These are phyloP conservation scores for Sphinx pinastri DNA, from an alignment of 2,888 invertebrate genomes.

Conservation along the genomic window DNA sequence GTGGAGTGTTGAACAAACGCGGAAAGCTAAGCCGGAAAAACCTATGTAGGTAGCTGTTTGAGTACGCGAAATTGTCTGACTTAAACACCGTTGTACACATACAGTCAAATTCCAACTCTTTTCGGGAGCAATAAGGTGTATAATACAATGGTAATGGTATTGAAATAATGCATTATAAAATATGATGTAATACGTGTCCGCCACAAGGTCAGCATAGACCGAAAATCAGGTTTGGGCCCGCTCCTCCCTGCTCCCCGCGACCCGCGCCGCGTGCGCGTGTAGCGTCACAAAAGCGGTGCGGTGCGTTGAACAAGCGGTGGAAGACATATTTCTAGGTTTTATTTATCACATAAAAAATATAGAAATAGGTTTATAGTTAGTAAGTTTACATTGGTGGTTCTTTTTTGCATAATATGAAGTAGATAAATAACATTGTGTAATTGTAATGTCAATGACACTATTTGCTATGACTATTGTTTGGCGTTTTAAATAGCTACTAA, in stretches of 20 bases:
- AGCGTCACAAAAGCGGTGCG: slow-evolving; percentile 64
- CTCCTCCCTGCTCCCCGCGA: slow-evolving; percentile 44
- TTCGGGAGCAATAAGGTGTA: slow-evolving; percentile 20
- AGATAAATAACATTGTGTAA: too few relatives aligned
- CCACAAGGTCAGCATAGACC: slow-evolving; percentile 82
- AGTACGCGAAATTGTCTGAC: slow-evolving; percentile 50
- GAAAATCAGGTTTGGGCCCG: slow-evolving; percentile 78
- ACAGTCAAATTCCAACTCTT: background rate
- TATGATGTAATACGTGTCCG: slow-evolving; percentile 79
- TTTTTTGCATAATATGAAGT: too few relatives aligned
- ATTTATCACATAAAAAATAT: too few relatives aligned
- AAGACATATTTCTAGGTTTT: background rate
- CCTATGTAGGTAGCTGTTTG: slow-evolving; percentile 71
- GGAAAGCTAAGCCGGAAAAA: slow-evolving; percentile 80
- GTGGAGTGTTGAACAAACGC: slow-evolving; percentile 57
- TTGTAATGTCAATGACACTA: too few relatives aligned
- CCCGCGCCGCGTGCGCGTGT: slow-evolving; percentile 47
- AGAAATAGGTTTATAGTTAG: too few relatives aligned
- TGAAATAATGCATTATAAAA: slow-evolving; percentile 70
- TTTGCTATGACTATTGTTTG: too few relatives aligned
- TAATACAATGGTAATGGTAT: slow-evolving; percentile 33
- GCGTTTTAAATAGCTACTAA: too few relatives aligned
- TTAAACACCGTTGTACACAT: slow-evolving; percentile 34
- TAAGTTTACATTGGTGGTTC: too few relatives aligned
- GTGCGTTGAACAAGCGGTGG: slow-evolving; percentile 30